Conservation (phyloP, 2,797 vertebrate genomes). For the Sylvilagus floridanus region DNA sequence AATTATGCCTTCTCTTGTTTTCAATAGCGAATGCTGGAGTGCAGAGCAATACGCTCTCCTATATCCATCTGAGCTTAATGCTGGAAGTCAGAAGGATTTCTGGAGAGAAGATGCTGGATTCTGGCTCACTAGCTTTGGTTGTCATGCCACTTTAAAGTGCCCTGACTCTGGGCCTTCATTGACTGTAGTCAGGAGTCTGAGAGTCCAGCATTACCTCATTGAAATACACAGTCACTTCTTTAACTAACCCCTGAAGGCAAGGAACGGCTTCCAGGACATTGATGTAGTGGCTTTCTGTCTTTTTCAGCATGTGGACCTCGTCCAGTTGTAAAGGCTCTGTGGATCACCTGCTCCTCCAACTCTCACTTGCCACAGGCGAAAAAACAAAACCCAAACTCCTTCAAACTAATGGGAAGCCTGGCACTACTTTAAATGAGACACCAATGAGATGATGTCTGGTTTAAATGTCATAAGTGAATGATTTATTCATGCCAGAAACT, state of each 20-base stretch:
- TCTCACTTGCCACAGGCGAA: slow-evolving; percentile 57
- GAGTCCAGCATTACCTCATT: slow-evolving; percentile 63
- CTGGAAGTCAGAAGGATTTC: background rate
- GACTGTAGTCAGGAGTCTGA: slow-evolving; percentile 52
- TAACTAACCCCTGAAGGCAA: background rate
- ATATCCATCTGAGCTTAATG: slow-evolving; percentile 2
- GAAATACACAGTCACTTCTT: slow-evolving; percentile 52
- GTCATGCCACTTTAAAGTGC: slow-evolving; percentile 47
- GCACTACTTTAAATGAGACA: slow-evolving; percentile 67
- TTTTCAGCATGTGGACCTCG: slow-evolving; percentile 49
- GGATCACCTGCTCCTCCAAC: slow-evolving; percentile 48
- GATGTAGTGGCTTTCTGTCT: slow-evolving; percentile 46
- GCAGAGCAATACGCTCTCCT: background rate
- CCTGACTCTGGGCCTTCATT: slow-evolving; percentile 41
- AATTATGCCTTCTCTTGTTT: background rate
- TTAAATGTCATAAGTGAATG: slow-evolving; percentile 75
- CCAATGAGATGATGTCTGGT: slow-evolving; percentile 68
- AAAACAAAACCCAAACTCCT: slow-evolving; percentile 52
- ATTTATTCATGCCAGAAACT: slow-evolving; percentile 59
- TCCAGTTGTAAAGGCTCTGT: slow-evolving; percentile 58
- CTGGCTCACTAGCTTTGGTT: slow-evolving; percentile 13
- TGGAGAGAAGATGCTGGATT: background rate
- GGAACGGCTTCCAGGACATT: slow-evolving; percentile 29
- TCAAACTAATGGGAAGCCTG: slow-evolving; percentile 63
- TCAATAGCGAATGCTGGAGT: background rate